Percentiles rank a stretch among this genome's conserved stretches.
phyloP scores from a whole-genome alignment of 30 jellyfish, hydroid and myxozoan species.

The Aurelia sp. region DNA sequence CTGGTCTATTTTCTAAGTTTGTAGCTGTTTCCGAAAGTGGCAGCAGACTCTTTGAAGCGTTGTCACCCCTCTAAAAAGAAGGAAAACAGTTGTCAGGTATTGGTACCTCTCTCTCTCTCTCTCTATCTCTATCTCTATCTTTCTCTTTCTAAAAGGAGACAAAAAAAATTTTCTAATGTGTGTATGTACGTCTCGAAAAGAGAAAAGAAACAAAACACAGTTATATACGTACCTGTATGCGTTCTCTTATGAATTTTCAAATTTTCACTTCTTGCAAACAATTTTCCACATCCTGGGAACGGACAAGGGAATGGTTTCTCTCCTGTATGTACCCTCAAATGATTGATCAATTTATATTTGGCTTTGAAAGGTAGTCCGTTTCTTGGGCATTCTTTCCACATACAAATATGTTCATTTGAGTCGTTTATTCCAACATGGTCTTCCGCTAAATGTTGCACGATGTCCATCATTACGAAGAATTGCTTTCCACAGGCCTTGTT shows the following conservation, averaged over 20 bases:
- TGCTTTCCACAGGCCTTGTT: conserved; percentile 99
- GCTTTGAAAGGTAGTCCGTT: conserved; percentile 98
- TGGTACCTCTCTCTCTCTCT: too few species aligned
- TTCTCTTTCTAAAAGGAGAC: too few species aligned
- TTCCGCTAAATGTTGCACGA: conserved; percentile 98
- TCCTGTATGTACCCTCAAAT: conserved; percentile 96
- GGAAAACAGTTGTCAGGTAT: too few species aligned
- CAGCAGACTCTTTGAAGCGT: too few species aligned
- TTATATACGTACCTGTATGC: conserved; percentile 83
- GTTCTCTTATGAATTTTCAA: conserved; percentile 97
- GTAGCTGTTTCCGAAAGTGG: too few species aligned
- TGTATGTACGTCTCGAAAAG: too few species aligned
- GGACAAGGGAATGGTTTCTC: conserved; percentile 99
- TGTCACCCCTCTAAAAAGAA: too few species aligned
- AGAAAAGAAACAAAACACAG: too few species aligned
- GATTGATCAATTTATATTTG: conserved; percentile 93
- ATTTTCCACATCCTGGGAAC: conserved; percentile 99
- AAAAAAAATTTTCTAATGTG: too few species aligned
- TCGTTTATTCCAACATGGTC: conserved; percentile 98
- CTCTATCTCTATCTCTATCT: too few species aligned
- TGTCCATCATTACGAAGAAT: conserved; percentile 99
- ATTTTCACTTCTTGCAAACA: conserved; percentile 98
- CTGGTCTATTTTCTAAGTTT: too few species aligned
- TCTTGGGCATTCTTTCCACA: conserved; percentile 99
- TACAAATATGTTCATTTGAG: conserved; percentile 95